phyloP scores from a whole-genome alignment of 2,113 vertebrate species.

The Scatophagus argus region DNA sequence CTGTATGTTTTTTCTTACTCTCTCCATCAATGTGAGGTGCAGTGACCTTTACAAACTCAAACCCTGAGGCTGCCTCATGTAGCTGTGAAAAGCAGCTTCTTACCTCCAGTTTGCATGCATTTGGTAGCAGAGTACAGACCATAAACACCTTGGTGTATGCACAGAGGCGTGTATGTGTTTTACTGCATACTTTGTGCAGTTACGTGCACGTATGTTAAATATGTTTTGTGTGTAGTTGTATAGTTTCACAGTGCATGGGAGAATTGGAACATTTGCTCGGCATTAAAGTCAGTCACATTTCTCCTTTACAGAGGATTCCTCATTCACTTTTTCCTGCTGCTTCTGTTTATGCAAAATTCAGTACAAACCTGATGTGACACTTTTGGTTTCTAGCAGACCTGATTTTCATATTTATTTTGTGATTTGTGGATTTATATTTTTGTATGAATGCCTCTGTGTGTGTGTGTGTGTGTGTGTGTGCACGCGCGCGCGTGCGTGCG shows the following conservation, averaged over 20 bases:
- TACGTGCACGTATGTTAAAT: background rate
- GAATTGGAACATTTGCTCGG: background rate
- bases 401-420: slow-evolving; percentile 34
- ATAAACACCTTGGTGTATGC: background rate
- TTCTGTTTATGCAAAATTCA: slow-evolving; percentile 18
- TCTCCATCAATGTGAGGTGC: slow-evolving; percentile 24
- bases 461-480: slow-evolving; percentile 16
- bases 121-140: background rate
- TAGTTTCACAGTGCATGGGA: background rate
- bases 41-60: slow-evolving; percentile 37
- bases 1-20: slow-evolving; percentile 8
- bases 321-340: slow-evolving; percentile 14
- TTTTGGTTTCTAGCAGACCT: background rate
- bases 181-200: background rate
- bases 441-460: background rate
- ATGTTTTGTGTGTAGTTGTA: background rate
- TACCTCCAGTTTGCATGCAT: background rate
- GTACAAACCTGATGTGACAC: background rate
- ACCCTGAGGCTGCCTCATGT: slow-evolving; percentile 32
- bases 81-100: slow-evolving; percentile 26
- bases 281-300: background rate
- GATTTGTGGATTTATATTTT: slow-evolving; percentile 10
- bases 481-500: background rate
- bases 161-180: background rate
- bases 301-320: background rate